Evolutionary conservation across 2,113 vertebrate genomes (phyloP).

Genomic region (Microtus richardsoni): DNA sequence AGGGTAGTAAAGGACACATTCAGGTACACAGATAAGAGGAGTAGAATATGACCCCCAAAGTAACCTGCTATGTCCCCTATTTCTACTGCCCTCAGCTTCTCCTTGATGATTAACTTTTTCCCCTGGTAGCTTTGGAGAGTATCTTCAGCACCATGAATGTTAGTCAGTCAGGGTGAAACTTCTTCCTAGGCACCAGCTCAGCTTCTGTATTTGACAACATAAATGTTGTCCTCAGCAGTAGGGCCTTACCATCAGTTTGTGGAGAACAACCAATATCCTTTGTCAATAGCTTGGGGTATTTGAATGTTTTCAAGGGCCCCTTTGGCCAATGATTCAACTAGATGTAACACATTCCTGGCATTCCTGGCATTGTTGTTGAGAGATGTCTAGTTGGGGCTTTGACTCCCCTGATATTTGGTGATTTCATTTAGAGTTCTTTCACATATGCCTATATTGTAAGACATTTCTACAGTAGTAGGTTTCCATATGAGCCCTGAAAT

Average conservation of each 20-base stretch:
- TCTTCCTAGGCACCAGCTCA: not conserved
- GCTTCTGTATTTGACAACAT: not conserved
- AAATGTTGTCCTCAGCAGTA: not conserved
- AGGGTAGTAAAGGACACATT: not conserved
- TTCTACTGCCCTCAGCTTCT: not conserved
- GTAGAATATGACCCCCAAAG: not conserved
- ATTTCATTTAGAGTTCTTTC: not conserved
- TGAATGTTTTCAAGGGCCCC: not conserved
- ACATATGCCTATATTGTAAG: not conserved
- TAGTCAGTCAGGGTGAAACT: not conserved
- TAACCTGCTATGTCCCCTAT: fast-evolving
- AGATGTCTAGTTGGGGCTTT: not conserved
- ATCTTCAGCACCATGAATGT: not conserved
- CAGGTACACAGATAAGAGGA: not conserved
- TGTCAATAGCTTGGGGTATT: not conserved
- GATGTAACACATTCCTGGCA: not conserved
- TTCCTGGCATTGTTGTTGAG: not conserved
- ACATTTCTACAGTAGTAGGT: not conserved
- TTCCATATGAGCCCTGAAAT: not conserved
- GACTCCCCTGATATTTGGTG: not conserved
- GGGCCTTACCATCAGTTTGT: not conserved
- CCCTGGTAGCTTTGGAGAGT: not conserved
- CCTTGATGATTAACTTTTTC: not conserved
- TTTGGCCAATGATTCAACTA: not conserved
- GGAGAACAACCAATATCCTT: not conserved